Percentiles rank a stretch among this genome's conserved stretches.
Conservation (phyloP, 2,113 vertebrate species). For the Agapornis roseicollis region DNA sequence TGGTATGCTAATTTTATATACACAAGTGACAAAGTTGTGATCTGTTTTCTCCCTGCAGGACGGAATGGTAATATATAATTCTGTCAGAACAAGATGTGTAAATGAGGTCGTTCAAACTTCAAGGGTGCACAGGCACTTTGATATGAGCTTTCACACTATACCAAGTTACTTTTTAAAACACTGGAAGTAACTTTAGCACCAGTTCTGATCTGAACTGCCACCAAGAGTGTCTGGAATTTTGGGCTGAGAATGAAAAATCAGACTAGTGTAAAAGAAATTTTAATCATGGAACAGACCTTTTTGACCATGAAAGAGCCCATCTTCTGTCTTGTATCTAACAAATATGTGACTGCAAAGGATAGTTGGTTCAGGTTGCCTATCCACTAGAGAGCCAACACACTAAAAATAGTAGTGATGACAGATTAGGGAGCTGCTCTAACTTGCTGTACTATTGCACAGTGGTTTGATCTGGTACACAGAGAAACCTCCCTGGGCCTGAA, state of each 20-base stretch:
- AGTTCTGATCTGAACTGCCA: background rate
- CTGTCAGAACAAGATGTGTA: conserved; percentile 32
- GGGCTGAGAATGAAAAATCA: background rate
- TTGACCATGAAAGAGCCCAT: background rate
- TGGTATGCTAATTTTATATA: conserved; percentile 16
- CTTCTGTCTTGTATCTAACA: background rate
- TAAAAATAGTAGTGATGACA: background rate
- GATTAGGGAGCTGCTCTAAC: background rate
- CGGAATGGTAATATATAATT: conserved; percentile 35
- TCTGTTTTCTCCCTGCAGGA: background rate
- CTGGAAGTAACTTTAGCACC: background rate
- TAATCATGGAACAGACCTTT: background rate
- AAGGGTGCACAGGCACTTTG: conserved; percentile 44
- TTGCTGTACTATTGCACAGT: too few relatives aligned
- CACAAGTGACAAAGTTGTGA: conserved; percentile 48
- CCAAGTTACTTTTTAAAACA: background rate
- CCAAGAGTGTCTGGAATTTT: background rate
- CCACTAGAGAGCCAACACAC: background rate
- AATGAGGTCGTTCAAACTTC: conserved; percentile 66
- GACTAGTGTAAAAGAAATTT: background rate
- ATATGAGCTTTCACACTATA: background rate
- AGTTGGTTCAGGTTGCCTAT: background rate
- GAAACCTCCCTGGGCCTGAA: background rate
- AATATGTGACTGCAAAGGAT: background rate
- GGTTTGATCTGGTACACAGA: background rate